Conservation (phyloP, 2,113 vertebrate genomes). For the Cariama cristata region DNA sequence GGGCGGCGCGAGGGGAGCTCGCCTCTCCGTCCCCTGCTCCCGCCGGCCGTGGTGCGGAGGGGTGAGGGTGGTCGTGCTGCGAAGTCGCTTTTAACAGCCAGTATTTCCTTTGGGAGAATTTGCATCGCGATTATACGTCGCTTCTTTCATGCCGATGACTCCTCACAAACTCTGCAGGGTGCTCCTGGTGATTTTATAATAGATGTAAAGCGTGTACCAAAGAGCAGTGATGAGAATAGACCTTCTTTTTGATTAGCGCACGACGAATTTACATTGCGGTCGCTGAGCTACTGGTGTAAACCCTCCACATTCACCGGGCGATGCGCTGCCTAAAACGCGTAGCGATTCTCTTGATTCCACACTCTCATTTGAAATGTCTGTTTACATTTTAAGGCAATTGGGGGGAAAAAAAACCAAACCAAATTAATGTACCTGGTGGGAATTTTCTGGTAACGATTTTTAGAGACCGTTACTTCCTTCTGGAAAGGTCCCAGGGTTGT, state of each 20-base stretch:
- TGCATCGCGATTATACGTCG: background rate
- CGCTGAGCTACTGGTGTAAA: background rate
- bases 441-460: background rate
- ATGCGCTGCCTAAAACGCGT: background rate
- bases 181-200: rapidly evolving
- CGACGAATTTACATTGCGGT: background rate
- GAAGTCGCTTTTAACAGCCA: background rate
- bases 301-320: rapidly evolving
- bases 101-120: background rate
- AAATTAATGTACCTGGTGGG: background rate
- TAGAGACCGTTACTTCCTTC: background rate
- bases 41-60: background rate
- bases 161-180: no score
- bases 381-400: rapidly evolving
- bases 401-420: no score
- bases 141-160: background rate
- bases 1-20: background rate
- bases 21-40: background rate
- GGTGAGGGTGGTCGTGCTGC: background rate
- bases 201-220: rapidly evolving
- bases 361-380: background rate
- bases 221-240: rapidly evolving
- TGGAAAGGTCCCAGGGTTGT: rapidly evolving
- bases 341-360: background rate
- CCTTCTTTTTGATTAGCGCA: background rate